A percentile compares a stretch with the other conserved stretches of the same genome.
Conservation (phyloP, 2,888 invertebrate species). For the Nesidiocoris tenuis region DNA sequence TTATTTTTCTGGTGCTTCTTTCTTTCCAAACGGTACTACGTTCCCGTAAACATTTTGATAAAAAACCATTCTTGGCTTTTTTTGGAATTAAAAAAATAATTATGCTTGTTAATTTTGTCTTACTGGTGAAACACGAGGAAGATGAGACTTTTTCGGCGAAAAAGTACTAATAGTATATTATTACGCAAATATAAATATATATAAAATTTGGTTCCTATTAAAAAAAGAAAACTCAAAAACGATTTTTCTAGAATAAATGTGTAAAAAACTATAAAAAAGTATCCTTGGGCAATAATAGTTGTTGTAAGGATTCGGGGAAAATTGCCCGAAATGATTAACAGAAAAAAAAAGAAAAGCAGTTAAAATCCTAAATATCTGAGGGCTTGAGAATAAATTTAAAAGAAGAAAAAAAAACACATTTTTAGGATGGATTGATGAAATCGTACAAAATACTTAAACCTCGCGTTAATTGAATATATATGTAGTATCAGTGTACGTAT, state of each 20-base stretch:
- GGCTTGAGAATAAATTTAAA: conserved; percentile 13
- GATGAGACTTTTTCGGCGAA: conserved; percentile 35
- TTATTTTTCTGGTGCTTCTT: conserved; percentile 40
- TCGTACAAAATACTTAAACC: conserved; percentile 47
- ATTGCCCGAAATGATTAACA: conserved; percentile 25
- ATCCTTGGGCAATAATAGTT: conserved; percentile 45
- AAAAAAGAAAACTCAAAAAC: conserved; percentile 38
- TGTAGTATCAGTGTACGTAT: conserved; percentile 49
- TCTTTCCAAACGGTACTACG: conserved; percentile 26
- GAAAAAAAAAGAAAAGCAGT: conserved; percentile 8
- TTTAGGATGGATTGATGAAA: conserved; percentile 36
- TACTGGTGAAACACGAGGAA: conserved; percentile 12
- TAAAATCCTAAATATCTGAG: conserved; percentile 23
- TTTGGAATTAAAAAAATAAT: neutral
- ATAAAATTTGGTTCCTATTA: conserved; percentile 46
- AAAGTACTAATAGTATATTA: conserved; percentile 39
- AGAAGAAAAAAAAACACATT: conserved; percentile 1
- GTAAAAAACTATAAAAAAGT: conserved; percentile 37
- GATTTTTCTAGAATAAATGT: conserved; percentile 42
- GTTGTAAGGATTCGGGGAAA: conserved; percentile 43
- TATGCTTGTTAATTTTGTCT: conserved; percentile 33
- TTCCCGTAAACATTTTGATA: conserved; percentile 16
- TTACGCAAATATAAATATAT: conserved; percentile 39
- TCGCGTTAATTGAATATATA: conserved; percentile 48
- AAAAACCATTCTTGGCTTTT: conserved; percentile 1